These are phyloP conservation scores for Lapara coniferarum DNA, from an alignment of 2,888 invertebrate genomes.

Conservation along the genomic window DNA sequence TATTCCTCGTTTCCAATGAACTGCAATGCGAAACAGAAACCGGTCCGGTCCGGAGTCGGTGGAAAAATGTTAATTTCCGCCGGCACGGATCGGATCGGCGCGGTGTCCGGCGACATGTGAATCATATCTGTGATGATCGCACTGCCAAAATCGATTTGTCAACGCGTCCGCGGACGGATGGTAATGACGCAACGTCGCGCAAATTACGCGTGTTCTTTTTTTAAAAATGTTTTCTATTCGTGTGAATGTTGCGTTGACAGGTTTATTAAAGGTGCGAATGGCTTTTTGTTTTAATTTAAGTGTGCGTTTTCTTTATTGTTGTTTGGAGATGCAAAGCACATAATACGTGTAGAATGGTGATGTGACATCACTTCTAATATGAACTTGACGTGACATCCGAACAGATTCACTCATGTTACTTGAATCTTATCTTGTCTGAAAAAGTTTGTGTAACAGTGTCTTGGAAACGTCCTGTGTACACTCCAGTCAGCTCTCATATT, in stretches of 20 bases:
- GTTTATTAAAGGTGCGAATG: background rate
- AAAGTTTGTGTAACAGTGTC: no score
- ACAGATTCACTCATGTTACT: no score
- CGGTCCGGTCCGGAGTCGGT: constrained; percentile 7
- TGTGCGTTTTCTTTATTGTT: no score
- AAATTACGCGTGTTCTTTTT: constrained; percentile 5
- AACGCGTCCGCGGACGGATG: constrained; percentile 29
- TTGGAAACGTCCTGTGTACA: no score
- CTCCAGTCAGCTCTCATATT: no score
- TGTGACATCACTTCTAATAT: no score
- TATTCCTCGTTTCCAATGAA: background rate
- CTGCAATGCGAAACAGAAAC: constrained; percentile 18
- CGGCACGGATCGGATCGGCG: constrained; percentile 29
- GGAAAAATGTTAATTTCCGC: constrained; percentile 44
- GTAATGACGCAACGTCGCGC: constrained; percentile 16
- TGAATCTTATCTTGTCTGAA: no score
- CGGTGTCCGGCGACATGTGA: constrained; percentile 26
- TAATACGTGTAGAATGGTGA: no score
- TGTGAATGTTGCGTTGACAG: background rate
- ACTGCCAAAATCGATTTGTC: constrained; percentile 39
- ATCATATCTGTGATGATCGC: constrained; percentile 35
- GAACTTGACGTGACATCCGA: no score
- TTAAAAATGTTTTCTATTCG: background rate
- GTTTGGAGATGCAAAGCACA: no score
- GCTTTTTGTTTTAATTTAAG: no score